phyloP scores from a whole-genome alignment of 2,113 vertebrate genomes.

The Cranoglanis bouderius region DNA sequence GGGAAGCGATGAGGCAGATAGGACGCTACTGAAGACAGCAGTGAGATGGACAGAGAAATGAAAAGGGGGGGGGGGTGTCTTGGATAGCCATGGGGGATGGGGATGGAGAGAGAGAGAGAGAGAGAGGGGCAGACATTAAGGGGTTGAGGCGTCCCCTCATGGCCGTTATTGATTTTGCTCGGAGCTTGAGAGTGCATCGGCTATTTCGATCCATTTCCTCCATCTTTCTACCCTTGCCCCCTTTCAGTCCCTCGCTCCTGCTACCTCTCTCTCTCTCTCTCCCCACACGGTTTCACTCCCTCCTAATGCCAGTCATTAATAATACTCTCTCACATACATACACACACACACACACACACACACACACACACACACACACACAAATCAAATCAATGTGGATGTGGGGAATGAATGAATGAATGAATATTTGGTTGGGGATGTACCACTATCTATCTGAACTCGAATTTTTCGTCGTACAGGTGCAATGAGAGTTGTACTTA shows the following conservation, averaged over 20 bases:
- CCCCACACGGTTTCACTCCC: neutral
- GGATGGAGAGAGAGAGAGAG: constrained; percentile 1
- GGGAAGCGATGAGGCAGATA: constrained; percentile 15
- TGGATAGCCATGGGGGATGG: neutral
- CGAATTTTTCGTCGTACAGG: no score
- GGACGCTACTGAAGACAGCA: constrained; percentile 15
- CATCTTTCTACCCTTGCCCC: neutral
- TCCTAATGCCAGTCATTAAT: constrained; percentile 30
- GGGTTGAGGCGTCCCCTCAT: constrained; percentile 32
- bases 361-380: neutral
- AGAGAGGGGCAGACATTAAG: neutral
- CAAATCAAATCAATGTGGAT: neutral
- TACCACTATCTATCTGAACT: no score
- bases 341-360: neutral
- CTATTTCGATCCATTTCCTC: constrained; percentile 51
- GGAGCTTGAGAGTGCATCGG: constrained; percentile 53
- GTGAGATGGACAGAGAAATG: constrained; percentile 13
- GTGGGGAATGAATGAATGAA: neutral
- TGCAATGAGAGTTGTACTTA: no score
- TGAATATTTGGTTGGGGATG: neutral
- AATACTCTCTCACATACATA: neutral
- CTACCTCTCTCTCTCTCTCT: neutral
- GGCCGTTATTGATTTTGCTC: constrained; percentile 59
- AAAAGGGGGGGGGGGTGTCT: neutral
- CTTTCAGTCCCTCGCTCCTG: constrained; percentile 4